Base-by-base conservation (phyloP, 2,797 vertebrate species). In the Sebastes nivosus region DNA sequence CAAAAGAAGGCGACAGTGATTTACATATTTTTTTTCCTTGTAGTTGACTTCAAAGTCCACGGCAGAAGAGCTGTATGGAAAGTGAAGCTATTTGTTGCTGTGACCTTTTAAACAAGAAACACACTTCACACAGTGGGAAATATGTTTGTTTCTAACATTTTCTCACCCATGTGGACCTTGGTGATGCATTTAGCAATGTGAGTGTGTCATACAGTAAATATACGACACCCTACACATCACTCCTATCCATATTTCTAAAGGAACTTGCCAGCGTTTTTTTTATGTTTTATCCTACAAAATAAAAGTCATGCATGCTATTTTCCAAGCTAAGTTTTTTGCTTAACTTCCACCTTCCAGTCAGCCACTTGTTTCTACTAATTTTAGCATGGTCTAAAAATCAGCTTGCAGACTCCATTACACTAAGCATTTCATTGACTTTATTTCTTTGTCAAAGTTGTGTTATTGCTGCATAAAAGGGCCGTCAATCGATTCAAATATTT, bases 71-170 rank as follows among this genome's bases (percentile, higher is more conserved):
- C 50, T 29, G 29, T 8, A 38, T 60, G 66, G 65, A 55, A 77
- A 67, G 8, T 59, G 11, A 25, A 64, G 58, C 20, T 3, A 32
- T 77, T 65, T 71, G 72, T 64, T 57, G 2, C 63, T 34, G 38
- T 79, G 82, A 82, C 78, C 71, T 82, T 81, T 79, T 46, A 27
- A 75, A 81, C 50, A 42, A 80, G 65, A 74, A 72, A 0, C 3
- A 27, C 27, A 16, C 36, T 78, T 66, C 18, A 42, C 54, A 20
- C 66, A 14, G 24, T 4, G 38, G 20, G 18, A 29, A 63, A 22
- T 38, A 11, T 14, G 55, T 72, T 72, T 80, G 16, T n/a, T 22
- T 63, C n/a, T 29, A 9, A 66, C 1, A 68, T 55, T 57, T 67
- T 30, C 27, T 42, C 13, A 8, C 3, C 9, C 54, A 18, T 52